A percentile compares a stretch with the other conserved stretches of the same genome.
These are phyloP conservation scores for Dryomyza anilis DNA, from an alignment of 2,888 invertebrate genomes.

Conservation along the genomic window DNA sequence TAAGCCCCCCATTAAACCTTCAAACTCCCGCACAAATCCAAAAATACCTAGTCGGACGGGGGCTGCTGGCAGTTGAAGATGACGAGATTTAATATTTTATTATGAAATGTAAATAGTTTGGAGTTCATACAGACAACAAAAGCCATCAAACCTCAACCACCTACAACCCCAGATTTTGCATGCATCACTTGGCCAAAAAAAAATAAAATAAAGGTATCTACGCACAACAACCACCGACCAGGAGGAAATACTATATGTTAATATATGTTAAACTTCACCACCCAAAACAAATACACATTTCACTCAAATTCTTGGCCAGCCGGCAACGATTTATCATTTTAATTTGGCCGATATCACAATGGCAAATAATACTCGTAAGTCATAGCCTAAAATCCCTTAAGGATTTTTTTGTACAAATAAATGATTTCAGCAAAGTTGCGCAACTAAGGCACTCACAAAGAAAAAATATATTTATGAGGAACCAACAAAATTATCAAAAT, in stretches of 20 bases:
- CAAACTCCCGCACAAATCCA: too few relatives aligned
- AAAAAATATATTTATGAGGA: neutral
- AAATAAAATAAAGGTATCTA: neutral
- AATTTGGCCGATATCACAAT: conserved; percentile 34
- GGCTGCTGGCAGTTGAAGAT: neutral
- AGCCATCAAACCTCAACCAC: too few relatives aligned
- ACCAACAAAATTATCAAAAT: neutral
- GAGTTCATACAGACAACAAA: too few relatives aligned
- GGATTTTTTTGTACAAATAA: conserved; percentile 7
- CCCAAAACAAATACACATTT: too few relatives aligned
- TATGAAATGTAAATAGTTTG: conserved; percentile 8
- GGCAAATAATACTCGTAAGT: conserved; percentile 33
- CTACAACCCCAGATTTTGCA: neutral
- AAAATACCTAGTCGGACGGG: neutral
- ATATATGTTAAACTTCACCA: too few relatives aligned
- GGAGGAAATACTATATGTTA: too few relatives aligned
- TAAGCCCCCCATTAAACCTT: too few relatives aligned
- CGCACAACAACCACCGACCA: neutral
- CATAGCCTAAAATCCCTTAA: conserved; percentile 13
- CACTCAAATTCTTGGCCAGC: neutral
- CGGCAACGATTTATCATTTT: conserved; percentile 34
- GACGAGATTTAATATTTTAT: conserved; percentile 15
- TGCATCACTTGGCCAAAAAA: neutral
- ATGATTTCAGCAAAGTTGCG: neutral
- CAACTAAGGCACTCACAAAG: neutral